Conservation (phyloP, 2,113 vertebrate genomes). For the Tenebrosternarchus preto region DNA sequence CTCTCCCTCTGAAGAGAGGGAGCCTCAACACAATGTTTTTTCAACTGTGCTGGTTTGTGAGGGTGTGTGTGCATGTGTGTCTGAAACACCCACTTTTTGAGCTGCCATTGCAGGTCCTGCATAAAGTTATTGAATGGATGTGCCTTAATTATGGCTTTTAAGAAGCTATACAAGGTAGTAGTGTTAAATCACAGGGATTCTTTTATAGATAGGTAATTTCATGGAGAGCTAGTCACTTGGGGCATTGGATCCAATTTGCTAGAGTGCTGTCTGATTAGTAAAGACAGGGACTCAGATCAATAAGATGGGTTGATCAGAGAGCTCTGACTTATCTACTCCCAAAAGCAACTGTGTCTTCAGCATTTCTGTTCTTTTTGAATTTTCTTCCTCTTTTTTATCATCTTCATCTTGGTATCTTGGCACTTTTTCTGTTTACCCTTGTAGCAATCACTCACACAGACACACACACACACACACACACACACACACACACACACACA, state of each 20-base stretch:
- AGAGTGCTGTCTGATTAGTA: slow-evolving; percentile 62
- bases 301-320: slow-evolving; percentile 56
- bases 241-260: slow-evolving; percentile 60
- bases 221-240: slow-evolving; percentile 49
- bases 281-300: slow-evolving; percentile 61
- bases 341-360: not conserved
- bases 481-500: not conserved
- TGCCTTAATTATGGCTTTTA: slow-evolving; percentile 42
- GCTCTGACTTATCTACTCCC: slow-evolving; percentile 41
- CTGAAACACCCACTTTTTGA: no score
- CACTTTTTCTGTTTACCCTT: not conserved
- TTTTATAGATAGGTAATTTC: slow-evolving; percentile 52
- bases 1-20: no score
- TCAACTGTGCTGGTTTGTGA: not conserved
- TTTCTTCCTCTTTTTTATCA: not conserved
- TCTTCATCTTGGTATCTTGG: not conserved
- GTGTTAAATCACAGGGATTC: slow-evolving; percentile 59
- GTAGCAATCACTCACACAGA: no score
- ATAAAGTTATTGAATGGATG: slow-evolving; percentile 35
- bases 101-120: not conserved
- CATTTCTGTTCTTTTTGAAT: not conserved
- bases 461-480: not conserved
- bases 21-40: no score
- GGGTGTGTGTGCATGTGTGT: not conserved
- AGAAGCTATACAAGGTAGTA: slow-evolving; percentile 30